phyloP scores from a whole-genome alignment of 92 coral and sea anemone genomes.

The Palythoa grandis region DNA sequence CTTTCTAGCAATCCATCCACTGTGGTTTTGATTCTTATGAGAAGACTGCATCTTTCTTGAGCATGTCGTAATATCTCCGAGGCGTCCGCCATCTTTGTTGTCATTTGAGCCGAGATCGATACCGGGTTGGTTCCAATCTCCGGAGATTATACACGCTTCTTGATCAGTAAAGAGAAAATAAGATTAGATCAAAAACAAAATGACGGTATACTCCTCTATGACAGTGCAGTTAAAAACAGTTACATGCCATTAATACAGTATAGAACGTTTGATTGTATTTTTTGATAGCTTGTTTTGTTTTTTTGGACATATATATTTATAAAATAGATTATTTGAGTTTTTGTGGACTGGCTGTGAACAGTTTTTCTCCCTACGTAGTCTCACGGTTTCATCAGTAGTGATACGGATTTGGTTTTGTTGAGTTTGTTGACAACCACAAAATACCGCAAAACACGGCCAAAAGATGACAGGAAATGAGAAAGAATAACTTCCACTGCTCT shows the following conservation, averaged over 20 bases:
- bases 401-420: background rate
- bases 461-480: constrained; percentile 9
- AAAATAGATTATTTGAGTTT: background rate
- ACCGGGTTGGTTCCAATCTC: constrained; percentile 27
- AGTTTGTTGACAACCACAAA: constrained; percentile 34
- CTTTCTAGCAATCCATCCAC: constrained; percentile 73
- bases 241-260: background rate
- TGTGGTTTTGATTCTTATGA: constrained; percentile 73
- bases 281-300: background rate
- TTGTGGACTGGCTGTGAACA: background rate
- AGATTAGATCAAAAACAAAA: background rate
- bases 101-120: constrained; percentile 47
- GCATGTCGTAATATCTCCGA: constrained; percentile 61
- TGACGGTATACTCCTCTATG: background rate
- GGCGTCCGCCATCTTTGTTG: constrained; percentile 93
- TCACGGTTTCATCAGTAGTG: background rate
- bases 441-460: background rate
- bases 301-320: background rate
- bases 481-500: constrained; percentile 2
- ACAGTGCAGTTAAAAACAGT: background rate
- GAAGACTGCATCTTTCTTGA: constrained; percentile 75
- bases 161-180: background rate
- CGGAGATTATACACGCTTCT: constrained; percentile 1
- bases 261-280: background rate
- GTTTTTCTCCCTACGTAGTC: background rate